phyloP scores from a whole-genome alignment of 2,888 invertebrate species.

The Stegana nigrithorax region DNA sequence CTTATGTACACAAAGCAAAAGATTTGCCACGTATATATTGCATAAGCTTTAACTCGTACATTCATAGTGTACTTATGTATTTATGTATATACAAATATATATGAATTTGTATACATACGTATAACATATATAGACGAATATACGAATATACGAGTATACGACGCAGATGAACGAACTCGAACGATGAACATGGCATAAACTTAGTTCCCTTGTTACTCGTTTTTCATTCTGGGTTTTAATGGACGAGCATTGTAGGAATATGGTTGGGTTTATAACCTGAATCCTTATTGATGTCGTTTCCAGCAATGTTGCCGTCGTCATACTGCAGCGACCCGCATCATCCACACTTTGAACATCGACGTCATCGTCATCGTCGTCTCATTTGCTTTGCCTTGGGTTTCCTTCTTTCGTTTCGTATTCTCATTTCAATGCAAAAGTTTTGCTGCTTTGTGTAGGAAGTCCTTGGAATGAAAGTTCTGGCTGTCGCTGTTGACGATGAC shows the following conservation, averaged over 20 bases:
- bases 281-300: conserved; percentile 3
- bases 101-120: neutral
- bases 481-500: too few relatives aligned
- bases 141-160: neutral
- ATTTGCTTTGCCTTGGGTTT: neutral
- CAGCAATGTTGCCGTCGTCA: neutral
- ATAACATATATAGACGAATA: neutral
- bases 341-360: neutral
- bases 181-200: neutral
- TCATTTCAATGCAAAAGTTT: conserved; percentile 39
- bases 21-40: too few relatives aligned
- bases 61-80: too few relatives aligned
- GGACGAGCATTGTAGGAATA: conserved; percentile 4
- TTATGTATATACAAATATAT: neutral
- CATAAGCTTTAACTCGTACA: too few relatives aligned
- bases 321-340: neutral
- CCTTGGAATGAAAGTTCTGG: conserved; percentile 54
- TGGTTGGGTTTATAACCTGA: conserved; percentile 17
- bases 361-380: neutral
- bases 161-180: neutral
- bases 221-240: conserved; percentile 13
- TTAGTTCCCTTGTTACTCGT: conserved; percentile 14
- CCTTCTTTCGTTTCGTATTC: neutral
- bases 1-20: too few relatives aligned
- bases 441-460: conserved; percentile 54